phyloP scores from a whole-genome alignment of 37 sponge, comb jelly and placozoan genomes.

The Halichondria panicea region DNA sequence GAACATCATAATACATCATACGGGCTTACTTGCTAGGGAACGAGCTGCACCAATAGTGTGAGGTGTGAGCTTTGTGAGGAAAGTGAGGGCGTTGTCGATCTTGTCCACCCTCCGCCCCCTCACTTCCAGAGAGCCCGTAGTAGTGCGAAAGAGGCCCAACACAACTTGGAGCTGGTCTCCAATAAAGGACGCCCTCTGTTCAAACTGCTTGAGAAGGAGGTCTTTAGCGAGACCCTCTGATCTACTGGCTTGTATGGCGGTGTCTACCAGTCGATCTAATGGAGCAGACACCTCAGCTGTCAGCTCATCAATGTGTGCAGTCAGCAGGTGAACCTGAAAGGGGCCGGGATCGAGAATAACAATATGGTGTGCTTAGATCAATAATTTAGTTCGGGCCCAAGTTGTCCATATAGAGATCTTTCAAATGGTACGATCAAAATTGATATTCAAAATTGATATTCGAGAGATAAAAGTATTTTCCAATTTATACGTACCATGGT shows the following conservation, averaged over 20 bases:
- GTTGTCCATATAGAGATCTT: too few relatives aligned
- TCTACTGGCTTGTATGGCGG: conserved; percentile 53
- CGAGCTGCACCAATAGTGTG: conserved; percentile 56
- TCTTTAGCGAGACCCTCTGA: conserved; percentile 44
- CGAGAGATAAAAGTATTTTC: too few relatives aligned
- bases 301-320: conserved; percentile 81
- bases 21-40: conserved; percentile 46
- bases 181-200: conserved; percentile 17
- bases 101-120: conserved; percentile 11
- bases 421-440: too few relatives aligned
- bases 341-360: neutral
- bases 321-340: conserved; percentile 72
- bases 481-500: too few relatives aligned
- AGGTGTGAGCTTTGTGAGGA: conserved; percentile 71
- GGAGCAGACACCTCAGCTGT: conserved; percentile 65
- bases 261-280: conserved; percentile 63
- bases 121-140: neutral
- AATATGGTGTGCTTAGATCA: too few relatives aligned
- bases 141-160: neutral
- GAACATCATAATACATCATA: neutral
- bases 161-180: conserved; percentile 37
- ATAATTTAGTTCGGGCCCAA: too few relatives aligned
- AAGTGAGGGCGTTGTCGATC: conserved; percentile 15
- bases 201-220: conserved; percentile 53
- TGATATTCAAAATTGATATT: too few relatives aligned